These are phyloP conservation scores for Thryonomys swinderianus DNA, from an alignment of 2,113 vertebrate genomes.

Conservation along the genomic window DNA sequence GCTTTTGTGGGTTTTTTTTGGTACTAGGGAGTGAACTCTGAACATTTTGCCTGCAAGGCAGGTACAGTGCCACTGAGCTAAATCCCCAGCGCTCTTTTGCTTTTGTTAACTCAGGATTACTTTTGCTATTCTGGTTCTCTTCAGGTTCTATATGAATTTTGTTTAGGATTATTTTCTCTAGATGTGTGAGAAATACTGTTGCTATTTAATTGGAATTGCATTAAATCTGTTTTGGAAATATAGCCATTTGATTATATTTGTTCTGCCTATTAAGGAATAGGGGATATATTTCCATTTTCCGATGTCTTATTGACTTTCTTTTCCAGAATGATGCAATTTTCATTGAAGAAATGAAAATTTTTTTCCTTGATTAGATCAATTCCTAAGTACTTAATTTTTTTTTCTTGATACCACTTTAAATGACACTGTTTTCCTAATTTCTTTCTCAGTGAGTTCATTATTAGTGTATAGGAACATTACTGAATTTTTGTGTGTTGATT, in stretches of 20 bases:
- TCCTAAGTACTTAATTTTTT: not conserved
- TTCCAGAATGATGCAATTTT: not conserved
- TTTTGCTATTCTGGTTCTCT: not conserved
- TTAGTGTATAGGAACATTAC: not conserved
- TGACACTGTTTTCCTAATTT: not conserved
- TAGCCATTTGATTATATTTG: not conserved
- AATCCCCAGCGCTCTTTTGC: not conserved
- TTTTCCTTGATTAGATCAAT: not conserved
- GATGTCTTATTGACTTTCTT: not conserved
- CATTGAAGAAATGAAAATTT: not conserved
- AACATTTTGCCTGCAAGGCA: too few species aligned
- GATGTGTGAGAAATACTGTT: not conserved
- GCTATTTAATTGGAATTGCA: not conserved
- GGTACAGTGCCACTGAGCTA: too few species aligned
- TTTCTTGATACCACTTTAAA: not conserved
- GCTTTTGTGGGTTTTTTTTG: too few species aligned
- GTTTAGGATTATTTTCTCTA: not conserved
- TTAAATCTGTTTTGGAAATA: not conserved
- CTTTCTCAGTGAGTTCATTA: not conserved
- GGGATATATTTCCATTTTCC: not conserved
- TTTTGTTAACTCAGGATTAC: not conserved
- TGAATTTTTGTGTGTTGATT: not conserved
- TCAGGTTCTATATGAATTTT: not conserved
- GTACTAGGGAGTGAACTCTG: too few species aligned
- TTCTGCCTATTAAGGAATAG: not conserved